phyloP scores from a whole-genome alignment of 2,113 vertebrate species.

The Camelus dromedarius region DNA sequence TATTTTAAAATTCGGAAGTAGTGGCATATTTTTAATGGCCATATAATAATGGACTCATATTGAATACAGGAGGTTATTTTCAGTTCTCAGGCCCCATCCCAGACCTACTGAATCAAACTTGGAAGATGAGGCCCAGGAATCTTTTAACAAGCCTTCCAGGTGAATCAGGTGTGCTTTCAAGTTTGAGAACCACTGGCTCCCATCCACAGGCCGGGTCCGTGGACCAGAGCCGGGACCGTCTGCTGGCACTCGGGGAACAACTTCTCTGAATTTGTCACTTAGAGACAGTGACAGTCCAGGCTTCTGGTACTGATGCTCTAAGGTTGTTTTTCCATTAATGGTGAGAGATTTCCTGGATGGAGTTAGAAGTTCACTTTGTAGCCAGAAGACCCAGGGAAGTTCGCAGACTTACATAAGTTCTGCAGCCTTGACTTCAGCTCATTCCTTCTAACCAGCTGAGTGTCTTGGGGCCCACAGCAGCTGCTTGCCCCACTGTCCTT shows the following conservation, averaged over 20 bases:
- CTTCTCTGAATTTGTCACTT: background rate
- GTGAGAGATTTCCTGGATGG: background rate
- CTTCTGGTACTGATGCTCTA: background rate
- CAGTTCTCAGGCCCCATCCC: background rate
- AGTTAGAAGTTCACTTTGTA: background rate
- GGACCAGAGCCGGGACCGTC: background rate
- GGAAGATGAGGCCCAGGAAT: background rate
- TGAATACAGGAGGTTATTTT: background rate
- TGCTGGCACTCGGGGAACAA: too few species aligned
- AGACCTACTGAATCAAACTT: background rate
- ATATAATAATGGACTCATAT: background rate
- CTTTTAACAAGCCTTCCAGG: background rate
- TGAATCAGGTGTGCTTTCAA: background rate
- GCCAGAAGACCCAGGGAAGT: background rate
- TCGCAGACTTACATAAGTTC: background rate
- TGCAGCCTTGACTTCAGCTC: background rate
- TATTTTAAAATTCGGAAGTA: background rate
- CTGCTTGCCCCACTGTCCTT: fast-evolving
- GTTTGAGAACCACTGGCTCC: background rate
- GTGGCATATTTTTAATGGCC: background rate
- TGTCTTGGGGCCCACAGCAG: background rate
- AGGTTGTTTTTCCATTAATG: background rate
- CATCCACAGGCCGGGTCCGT: fast-evolving
- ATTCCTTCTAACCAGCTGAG: background rate
- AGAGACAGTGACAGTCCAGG: background rate